Evolutionary conservation across 2,888 invertebrate genomes (phyloP).

Genomic region (Encarsia formosa): DNA sequence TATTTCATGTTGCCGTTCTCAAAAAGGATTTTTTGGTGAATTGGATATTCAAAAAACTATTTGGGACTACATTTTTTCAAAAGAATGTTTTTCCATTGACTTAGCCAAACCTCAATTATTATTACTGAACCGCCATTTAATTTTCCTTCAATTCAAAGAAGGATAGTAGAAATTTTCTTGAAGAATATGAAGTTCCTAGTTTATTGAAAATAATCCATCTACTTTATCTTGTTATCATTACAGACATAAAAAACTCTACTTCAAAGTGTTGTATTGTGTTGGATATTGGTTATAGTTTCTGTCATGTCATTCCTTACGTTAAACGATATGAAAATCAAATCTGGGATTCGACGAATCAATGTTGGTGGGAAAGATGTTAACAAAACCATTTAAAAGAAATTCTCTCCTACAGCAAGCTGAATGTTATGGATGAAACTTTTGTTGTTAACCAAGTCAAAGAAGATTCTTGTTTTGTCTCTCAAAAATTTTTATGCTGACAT

Average conservation of each 20-base stretch:
- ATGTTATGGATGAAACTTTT: constrained; percentile 98
- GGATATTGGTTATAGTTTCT: constrained; percentile 94
- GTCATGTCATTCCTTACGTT: constrained; percentile 89
- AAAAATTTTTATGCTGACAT: constrained; percentile 79
- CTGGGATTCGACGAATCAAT: constrained; percentile 79
- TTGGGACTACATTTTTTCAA: constrained; percentile 93
- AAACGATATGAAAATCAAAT: constrained; percentile 60
- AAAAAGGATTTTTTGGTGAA: constrained; percentile 91
- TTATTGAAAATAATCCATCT: constrained; percentile 73
- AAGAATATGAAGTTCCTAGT: constrained; percentile 89
- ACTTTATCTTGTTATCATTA: constrained; percentile 75
- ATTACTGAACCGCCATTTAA: constrained; percentile 94
- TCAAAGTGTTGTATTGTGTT: constrained; percentile 74
- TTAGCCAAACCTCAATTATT: constrained; percentile 72
- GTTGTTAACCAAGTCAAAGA: constrained; percentile 99
- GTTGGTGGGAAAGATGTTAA: constrained; percentile 95
- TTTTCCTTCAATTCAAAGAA: constrained; percentile 88
- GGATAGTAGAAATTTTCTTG: constrained; percentile 92
- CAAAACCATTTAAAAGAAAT: constrained; percentile 97
- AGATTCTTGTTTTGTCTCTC: constrained; percentile 90
- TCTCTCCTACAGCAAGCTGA: constrained; percentile 90
- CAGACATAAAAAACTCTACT: constrained; percentile 54
- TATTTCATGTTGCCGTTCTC: constrained; percentile 91
- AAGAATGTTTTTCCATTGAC: constrained; percentile 75
- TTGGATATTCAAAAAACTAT: constrained; percentile 95